Evolutionary conservation across 2,113 vertebrate species (phyloP).

Genomic region (Chaetorhynchus papuensis): DNA sequence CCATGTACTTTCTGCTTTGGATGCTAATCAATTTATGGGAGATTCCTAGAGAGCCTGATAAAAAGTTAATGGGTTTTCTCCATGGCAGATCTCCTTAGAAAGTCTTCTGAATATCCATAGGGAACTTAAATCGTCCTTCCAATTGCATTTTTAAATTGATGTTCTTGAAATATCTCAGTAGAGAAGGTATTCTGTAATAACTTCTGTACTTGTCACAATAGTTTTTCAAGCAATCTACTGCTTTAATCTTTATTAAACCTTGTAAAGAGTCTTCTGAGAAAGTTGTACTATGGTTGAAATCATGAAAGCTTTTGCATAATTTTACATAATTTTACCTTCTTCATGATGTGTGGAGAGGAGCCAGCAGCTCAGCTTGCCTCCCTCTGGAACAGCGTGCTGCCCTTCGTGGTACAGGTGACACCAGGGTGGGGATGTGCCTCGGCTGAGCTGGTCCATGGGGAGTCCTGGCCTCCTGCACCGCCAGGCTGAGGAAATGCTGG

Average conservation of each 20-base stretch:
- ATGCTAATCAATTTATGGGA: background rate
- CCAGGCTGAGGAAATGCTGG: background rate
- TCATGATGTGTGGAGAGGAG: background rate
- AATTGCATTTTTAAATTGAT: background rate
- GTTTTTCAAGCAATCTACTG: background rate
- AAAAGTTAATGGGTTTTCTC: background rate
- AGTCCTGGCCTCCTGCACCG: background rate
- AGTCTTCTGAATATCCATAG: background rate
- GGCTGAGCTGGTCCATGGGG: accelerated
- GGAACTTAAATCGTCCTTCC: background rate
- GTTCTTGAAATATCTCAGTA: background rate
- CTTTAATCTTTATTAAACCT: background rate
- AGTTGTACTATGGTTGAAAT: background rate
- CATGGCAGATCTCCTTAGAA: background rate
- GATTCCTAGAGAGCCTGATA: background rate
- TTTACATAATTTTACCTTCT: background rate
- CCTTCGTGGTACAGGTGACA: accelerated
- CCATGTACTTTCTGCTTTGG: background rate
- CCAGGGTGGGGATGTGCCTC: accelerated
- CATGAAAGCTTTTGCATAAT: background rate
- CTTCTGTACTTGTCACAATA: background rate
- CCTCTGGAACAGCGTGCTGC: accelerated
- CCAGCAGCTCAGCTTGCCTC: background rate
- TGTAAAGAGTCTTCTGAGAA: background rate
- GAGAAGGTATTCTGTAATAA: background rate